phyloP scores from a whole-genome alignment of 2,888 invertebrate genomes.

The Yponomeuta cagnagella region DNA sequence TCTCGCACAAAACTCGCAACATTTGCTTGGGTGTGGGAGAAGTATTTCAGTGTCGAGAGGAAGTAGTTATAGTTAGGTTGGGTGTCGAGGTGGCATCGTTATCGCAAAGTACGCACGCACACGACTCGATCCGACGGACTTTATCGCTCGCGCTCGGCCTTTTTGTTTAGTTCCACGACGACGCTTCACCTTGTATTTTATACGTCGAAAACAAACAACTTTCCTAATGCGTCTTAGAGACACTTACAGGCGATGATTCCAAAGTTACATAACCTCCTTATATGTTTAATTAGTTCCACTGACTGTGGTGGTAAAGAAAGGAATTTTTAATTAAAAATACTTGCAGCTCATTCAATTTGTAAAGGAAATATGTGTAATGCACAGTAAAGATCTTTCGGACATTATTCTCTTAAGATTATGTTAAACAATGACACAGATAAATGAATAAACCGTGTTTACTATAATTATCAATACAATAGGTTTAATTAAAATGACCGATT shows the following conservation, averaged over 20 bases:
- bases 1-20: slow-evolving; percentile 40
- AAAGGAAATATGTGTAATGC: too few relatives aligned
- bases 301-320: background rate
- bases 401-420: background rate
- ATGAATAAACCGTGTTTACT: too few relatives aligned
- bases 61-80: slow-evolving; percentile 71
- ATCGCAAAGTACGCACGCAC: slow-evolving; percentile 31
- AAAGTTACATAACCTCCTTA: background rate
- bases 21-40: slow-evolving; percentile 61
- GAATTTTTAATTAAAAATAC: background rate
- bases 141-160: slow-evolving; percentile 45
- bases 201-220: background rate
- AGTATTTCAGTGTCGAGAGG: slow-evolving; percentile 58
- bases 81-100: slow-evolving; percentile 70
- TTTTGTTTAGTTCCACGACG: slow-evolving; percentile 37
- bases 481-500: too few relatives aligned
- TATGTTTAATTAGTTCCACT: background rate
- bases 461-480: too few relatives aligned
- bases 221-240: background rate
- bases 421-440: background rate
- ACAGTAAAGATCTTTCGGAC: too few relatives aligned
- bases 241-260: background rate
- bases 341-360: too few relatives aligned
- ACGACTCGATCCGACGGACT: slow-evolving; percentile 46
- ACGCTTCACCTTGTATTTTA: slow-evolving; percentile 43